phyloP scores from a whole-genome alignment of 37 sponge, comb jelly and placozoan species.

The Cladorhizidae sp. region DNA sequence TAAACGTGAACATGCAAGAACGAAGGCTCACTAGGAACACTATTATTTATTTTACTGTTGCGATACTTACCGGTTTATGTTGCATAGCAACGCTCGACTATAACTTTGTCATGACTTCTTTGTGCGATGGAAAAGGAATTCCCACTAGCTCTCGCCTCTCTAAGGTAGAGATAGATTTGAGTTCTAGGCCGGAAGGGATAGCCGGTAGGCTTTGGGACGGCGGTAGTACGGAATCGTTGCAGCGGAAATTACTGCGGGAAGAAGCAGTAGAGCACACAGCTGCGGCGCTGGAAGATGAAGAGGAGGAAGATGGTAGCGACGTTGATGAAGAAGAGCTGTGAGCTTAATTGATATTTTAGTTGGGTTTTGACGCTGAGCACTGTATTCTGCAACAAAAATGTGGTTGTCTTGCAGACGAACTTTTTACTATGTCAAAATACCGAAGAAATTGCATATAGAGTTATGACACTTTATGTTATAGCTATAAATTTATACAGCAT shows the following conservation, averaged over 20 bases:
- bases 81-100: not conserved
- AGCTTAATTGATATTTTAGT: not conserved
- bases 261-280: not conserved
- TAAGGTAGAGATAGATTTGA: not conserved
- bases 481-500: no score
- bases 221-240: no score
- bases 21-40: not conserved
- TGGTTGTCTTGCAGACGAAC: no score
- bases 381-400: no score
- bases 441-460: no score
- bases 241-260: not conserved
- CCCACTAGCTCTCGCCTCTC: not conserved
- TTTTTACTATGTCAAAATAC: no score
- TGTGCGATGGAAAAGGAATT: not conserved
- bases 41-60: not conserved
- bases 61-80: not conserved
- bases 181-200: not conserved
- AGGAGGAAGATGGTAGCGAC: not conserved
- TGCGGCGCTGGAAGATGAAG: not conserved
- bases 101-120: not conserved
- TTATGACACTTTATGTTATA: no score
- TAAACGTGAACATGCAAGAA: slow-evolving; percentile 56
- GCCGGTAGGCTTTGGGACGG: not conserved
- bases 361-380: no score
- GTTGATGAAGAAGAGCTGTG: slow-evolving; percentile 27